Percentiles rank a stretch among this genome's conserved stretches.
These are phyloP conservation scores for Borostomias antarcticus DNA, from an alignment of 2,797 vertebrate species.

Conservation along the genomic window DNA sequence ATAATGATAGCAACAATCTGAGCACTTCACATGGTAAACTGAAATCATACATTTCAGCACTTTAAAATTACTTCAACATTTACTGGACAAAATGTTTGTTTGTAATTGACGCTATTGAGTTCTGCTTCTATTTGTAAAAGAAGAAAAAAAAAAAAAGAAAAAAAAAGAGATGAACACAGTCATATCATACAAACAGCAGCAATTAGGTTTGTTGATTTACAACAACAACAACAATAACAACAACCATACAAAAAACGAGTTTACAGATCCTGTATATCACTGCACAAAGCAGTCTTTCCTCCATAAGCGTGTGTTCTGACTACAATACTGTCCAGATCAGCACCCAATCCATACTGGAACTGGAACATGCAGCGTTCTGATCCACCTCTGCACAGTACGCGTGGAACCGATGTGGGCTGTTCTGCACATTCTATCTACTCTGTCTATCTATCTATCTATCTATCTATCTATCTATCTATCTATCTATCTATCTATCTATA, in stretches of 20 bases:
- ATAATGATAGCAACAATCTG: neutral
- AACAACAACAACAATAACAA: conserved; percentile 6
- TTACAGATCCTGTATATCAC: neutral
- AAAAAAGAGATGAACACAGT: conserved; percentile 1
- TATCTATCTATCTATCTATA: too few species aligned
- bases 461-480: too few species aligned
- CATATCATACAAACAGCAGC: conserved; percentile 2
- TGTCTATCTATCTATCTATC: too few species aligned
- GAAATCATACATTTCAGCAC: neutral
- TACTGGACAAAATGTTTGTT: neutral
- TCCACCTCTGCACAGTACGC: too few species aligned
- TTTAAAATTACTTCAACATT: neutral
- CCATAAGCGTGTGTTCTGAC: neutral
- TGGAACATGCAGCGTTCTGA: too few species aligned
- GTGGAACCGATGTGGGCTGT: too few species aligned
- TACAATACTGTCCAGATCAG: neutral
- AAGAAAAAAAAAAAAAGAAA: neutral
- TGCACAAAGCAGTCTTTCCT: neutral
- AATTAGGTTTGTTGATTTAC: conserved; percentile 15
- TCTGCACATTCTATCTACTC: too few species aligned
- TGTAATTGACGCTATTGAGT: neutral
- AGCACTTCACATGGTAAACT: neutral
- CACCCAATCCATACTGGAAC: neutral
- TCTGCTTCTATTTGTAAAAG: neutral
- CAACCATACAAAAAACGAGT: neutral